Base-by-base conservation (phyloP, 2,113 vertebrate genomes). In the Nansenia antarctica region DNA sequence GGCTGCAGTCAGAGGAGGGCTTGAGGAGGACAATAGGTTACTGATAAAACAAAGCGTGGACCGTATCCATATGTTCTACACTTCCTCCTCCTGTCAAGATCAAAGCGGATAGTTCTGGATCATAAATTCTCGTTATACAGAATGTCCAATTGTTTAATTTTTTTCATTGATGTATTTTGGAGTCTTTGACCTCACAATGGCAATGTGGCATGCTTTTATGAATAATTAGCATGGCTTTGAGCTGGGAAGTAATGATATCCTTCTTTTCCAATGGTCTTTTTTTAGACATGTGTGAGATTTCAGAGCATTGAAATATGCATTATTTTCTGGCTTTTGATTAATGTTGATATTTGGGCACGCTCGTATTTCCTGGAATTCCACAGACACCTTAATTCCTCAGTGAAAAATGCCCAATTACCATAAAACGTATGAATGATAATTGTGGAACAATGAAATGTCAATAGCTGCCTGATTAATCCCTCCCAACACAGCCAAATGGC, bases 341-440 rank as follows among this genome's bases (percentile, higher is more conserved):
- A 90, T 91, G 87, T 88, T 89, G 87, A 78, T 87, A 77, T 90
- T 87, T 85, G 83, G 69, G 59, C 64, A 69, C 52, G 69, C 85
- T 91, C 82, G 84, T 89, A 90, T 82, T 76, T 82, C 67, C 84
- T 84, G 76, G 76, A 81, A 85, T 89, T 85, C 84, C 68, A 22
- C 69, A 75, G 83, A 74, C 85, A 88, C 78, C 79, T 84, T 90
- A 86, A 90, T 91, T 91, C 76, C 82, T 86, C 80, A 45, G 69
- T 82, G 81, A 82, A 85, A 84, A 85, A 89, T 65, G 79, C 76
- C 82, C 86, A 88, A 91, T 92, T 91, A 91, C 81, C 87, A 90
- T 90, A 87, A 87, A 89, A 85, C 49, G 65, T 90, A 90, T 91
- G 85, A 92, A 90, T 90, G 88, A 91, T 91, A 89, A 93, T 90